Conservation (phyloP, 2,797 vertebrate genomes). For the Enteromius radiatus region DNA sequence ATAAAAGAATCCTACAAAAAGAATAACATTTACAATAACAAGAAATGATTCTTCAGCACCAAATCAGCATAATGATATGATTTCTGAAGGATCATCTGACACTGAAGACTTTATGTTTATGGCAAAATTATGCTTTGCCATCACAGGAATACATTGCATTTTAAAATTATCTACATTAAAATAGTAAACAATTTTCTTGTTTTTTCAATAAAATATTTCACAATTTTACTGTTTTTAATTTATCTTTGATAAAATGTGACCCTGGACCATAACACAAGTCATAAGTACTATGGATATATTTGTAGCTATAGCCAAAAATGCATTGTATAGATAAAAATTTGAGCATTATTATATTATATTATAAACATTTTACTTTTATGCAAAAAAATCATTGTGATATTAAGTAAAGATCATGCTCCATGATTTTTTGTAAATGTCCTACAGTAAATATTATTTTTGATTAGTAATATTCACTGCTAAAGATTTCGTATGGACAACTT, state of each 20-base stretch:
- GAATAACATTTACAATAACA: not conserved
- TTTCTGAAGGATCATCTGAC: not conserved
- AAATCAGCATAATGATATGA: not conserved
- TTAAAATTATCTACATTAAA: not conserved
- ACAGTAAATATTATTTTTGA: no score
- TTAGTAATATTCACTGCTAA: no score
- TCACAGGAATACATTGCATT: not conserved
- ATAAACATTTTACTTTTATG: no score
- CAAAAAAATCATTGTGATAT: no score
- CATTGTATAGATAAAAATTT: no score
- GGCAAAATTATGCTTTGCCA: not conserved
- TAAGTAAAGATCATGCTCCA: no score
- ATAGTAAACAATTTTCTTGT: not conserved
- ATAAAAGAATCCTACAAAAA: not conserved
- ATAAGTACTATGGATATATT: no score
- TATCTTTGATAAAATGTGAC: not conserved
- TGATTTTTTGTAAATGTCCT: no score
- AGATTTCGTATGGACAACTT: no score
- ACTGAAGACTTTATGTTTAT: not conserved
- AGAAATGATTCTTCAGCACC: not conserved
- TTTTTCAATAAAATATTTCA: not conserved
- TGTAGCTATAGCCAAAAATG: no score
- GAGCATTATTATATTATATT: no score
- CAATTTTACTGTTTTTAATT: not conserved
- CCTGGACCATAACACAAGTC: no score